Evolutionary conservation across 2,888 invertebrate species (phyloP), one percentile per base, ranked within the genome.

Genomic region (Chrysina gloriosa): DNA sequence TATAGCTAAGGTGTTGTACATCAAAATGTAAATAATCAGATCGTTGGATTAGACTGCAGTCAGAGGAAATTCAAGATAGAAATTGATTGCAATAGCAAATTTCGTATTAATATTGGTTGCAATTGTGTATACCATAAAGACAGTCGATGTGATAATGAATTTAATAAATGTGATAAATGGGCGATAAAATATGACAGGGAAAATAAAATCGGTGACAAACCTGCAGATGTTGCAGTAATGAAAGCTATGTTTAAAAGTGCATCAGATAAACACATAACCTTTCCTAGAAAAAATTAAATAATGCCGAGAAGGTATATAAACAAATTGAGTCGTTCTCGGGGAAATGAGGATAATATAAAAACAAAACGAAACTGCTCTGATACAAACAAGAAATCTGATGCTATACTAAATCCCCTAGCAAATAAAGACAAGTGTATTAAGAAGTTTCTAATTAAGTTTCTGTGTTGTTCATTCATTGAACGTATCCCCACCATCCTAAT

Each of bases 21-120:
- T 3, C 29, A 29, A 16, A 63, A 52, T 67, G 27, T 27, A 14
- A 47, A 34, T 25, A 67, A 63, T 25, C 50, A 67, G 29, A 21
- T 63, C 3, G 45, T 68, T 11, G 65, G 65, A 58, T 27, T 65
- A 27, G 45, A 25, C 14, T 58, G 65, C 5, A 68, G 65, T 25
- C 65, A 58, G 29, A 64, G n/a, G 58, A 68, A 68, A 16, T 68
- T 68, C 42, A 68, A 68, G 50, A 68, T 68, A 16, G 65, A 68
- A 68, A 68, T 68, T 48, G 68, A 68, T 23, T 68, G 68, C 36
- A 56, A 52, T 16, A 65, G 52, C 16, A 68, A 68, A 21, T 65
- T 68, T 14, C 65, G 50, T 14, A 68, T 68, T 21, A 68, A 68
- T 42, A 68, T 68, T 11, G 58, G 68, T 50, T 68, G 68, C 11